Base-by-base conservation (phyloP, 2,797 vertebrate species). In the Sorex maritimensis region DNA sequence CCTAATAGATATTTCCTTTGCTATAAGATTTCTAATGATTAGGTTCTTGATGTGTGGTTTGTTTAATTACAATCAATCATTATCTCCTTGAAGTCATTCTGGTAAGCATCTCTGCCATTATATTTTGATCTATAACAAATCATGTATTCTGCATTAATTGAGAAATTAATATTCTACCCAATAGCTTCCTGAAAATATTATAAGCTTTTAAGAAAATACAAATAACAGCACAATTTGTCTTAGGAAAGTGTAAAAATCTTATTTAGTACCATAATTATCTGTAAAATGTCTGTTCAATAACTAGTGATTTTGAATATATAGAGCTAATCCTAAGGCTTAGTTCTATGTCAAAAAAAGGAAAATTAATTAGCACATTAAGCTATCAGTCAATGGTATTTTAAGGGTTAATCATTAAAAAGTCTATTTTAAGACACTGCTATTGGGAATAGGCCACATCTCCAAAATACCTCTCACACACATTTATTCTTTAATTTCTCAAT, bases 31-130 rank as follows among this genome's bases (percentile, higher is more conserved):
- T 94, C 81, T 94, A 83, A 96, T 96, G 95, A 96, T 61, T 97
- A 95, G 96, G 61, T 93, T 93, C 86, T 93, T 97, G 86, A 72
- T 92, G n/a, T 92, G 78, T 88, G 86, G 93, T 94, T 97, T 96
- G 95, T 95, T 96, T 88, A 94, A 93, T 95, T 95, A 93, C 74
- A 95, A 96, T 97, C 96, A 97, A 95, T 97, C 96, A 96, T 88
- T 94, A 58, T 52, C 95, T 96, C 80, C 73, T 95, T 73, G 55
- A 95, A 97, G 91, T 63, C 92, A 79, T 96, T 97, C 92, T 77
- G 52, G 63, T 72, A 96, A 90, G 23, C 17, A 89, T 94, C 58
- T 91, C 79, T 88, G 88, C 68, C 86, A 65, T 79, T 96, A 73
- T 90, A 96, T 96, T 96, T 87, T 93, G 90, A 92, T 79, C 68